Evolutionary conservation across 2,797 vertebrate genomes (phyloP), one percentile per base, ranked within the genome.

Genomic region (Alauda arvensis): DNA sequence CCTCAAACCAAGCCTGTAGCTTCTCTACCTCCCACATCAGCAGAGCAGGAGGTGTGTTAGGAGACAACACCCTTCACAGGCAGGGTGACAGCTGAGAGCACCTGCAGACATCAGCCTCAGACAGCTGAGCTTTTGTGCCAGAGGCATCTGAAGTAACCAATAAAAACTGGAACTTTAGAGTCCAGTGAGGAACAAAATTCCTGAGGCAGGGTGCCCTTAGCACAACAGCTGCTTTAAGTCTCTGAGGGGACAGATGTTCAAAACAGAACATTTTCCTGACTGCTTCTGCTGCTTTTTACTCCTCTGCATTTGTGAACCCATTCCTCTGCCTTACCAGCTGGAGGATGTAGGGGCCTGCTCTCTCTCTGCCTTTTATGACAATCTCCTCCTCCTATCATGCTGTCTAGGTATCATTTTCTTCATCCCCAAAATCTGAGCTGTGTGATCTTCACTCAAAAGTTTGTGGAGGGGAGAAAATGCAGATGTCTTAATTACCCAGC

Each of bases 21-120:
- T 82, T 39, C 4, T 52, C 3, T 37, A 18, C n/a, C 6, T 77
- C n/a, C 37, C 12, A 6, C 0, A 0, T 1, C 25, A 52, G 71
- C 68, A 88, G 25, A 61, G 17, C 4, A 1, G 33, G 76, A 72
- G 33, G 3, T 24, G 20, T 17, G 16, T 39, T 40, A 18, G 62
- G 68, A 82, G 40, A 21, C 9, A 53, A n/a, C 5, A 56, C 19
- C 53, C 26, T 60, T 57, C 17, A 3, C 13, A 29, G 40, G 5
- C 65, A 43, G 49, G 21, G 21, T 57, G 61, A 34, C 39, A 57
- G 42, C 63, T 72, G 28, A 49, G 42, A 39, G 63, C 26, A 31
- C 12, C 31, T 78, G 63, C 51, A 66, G 18, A 8, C 26, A 45
- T 8, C 55, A 62, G 28, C 60, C 75, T 60, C 10, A 43, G 18